Evolutionary conservation across 2,113 vertebrate species (phyloP), one percentile per base, ranked within the genome.

Genomic region (Phylloscopus trochilus): DNA sequence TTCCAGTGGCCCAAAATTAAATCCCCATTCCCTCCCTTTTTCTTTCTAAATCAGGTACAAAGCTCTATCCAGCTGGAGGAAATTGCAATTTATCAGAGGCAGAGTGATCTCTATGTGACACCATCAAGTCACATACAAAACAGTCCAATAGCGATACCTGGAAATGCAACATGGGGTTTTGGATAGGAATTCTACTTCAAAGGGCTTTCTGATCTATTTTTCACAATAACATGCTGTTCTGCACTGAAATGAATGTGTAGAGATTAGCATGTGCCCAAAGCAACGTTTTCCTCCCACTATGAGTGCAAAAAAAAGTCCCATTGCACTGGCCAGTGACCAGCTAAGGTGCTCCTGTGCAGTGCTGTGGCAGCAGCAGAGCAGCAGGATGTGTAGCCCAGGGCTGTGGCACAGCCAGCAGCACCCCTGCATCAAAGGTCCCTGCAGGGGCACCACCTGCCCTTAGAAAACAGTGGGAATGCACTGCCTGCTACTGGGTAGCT

Each of bases 271-370:
- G 15, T 28, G 19, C 22, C 22, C 60, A 49, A 49, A 87, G 31
- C 7, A 84, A 11, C 1, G 0, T 52, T 84, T 89, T 60, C 39
- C 22, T 31, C n/a, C 35, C 2, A 3, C 30, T 23, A 18, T 2
- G 11, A 55, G 20, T 8, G 10, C 4, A 53, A 8, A 37, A 53
- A 37, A 53, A 46, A 77, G 3, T 31, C 21, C 14, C 24, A 9
- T 13, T 2, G 2, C 1, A 1, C 31, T 1, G 26, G 58, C 7
- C 1, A 3, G 44, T 15, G 21, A 14, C 11, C 0, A 0, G 4
- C 22, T 5, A 11, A 49, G n/a, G 17, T 8, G 12, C 41, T 76
- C 15, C 41, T 31, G 15, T 3, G 2, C 7, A 2, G 62, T 0
- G 0, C 69, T 0, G 0, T 4, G 7, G 30, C 3, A 10, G 35